Evolutionary conservation across 2,888 invertebrate genomes (phyloP).

Genomic region (Drosophila eohydei): DNA sequence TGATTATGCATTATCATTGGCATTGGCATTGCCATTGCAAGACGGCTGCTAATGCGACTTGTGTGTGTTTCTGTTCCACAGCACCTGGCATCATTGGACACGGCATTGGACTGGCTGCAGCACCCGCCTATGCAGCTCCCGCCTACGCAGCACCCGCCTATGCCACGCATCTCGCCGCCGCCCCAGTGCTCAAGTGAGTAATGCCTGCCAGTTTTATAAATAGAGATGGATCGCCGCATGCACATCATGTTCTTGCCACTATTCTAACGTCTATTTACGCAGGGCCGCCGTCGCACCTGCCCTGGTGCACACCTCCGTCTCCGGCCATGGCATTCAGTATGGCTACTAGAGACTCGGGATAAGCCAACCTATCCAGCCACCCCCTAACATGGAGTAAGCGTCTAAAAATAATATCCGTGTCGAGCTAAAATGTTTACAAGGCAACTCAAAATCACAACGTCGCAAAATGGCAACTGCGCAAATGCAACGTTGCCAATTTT

Average conservation of each 20-base stretch:
- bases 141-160: constrained; percentile 59
- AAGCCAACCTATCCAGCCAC: constrained; percentile 6
- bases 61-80: constrained; percentile 26
- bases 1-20: constrained; percentile 15
- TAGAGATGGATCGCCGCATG: constrained; percentile 42
- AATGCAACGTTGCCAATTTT: constrained; percentile 29
- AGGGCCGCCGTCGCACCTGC: constrained; percentile 84
- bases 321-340: constrained; percentile 84
- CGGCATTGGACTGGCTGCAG: constrained; percentile 64
- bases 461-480: constrained; percentile 5
- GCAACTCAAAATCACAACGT: constrained; percentile 34
- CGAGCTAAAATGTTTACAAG: constrained; percentile 53
- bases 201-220: constrained; percentile 44
- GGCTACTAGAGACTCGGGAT: constrained; percentile 77
- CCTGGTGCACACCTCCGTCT: constrained; percentile 84
- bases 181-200: constrained; percentile 83
- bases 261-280: background rate
- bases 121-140: constrained; percentile 39
- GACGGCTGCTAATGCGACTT: constrained; percentile 27
- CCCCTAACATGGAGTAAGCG: constrained; percentile 18
- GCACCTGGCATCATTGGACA: constrained; percentile 79
- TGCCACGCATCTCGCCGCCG: constrained; percentile 79
- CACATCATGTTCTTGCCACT: background rate
- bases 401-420: constrained; percentile 55
- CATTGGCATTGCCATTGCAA: background rate